These are phyloP conservation scores for Boloria euphrosyne DNA, from an alignment of 2,888 invertebrate species.

Conservation along the genomic window DNA sequence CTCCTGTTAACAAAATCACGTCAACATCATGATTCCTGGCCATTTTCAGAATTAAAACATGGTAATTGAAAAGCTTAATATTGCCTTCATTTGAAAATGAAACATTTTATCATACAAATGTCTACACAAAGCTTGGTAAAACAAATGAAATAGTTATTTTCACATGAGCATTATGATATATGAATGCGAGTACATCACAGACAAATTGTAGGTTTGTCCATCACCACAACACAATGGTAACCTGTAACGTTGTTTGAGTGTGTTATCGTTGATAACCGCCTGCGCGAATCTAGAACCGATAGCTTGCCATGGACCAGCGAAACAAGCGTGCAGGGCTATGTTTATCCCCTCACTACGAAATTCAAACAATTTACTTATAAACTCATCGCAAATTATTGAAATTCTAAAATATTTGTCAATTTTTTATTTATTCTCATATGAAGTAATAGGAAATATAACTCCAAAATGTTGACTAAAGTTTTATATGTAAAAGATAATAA, in stretches of 20 bases:
- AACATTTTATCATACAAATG: too few species aligned
- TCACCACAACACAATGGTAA: slow-evolving; percentile 45
- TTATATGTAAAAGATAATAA: too few species aligned
- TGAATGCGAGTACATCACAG: slow-evolving; percentile 20
- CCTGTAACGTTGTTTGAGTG: slow-evolving; percentile 70
- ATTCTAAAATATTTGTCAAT: too few species aligned
- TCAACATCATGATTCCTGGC: too few species aligned
- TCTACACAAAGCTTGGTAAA: not conserved
- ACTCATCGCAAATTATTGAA: not conserved
- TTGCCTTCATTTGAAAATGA: too few species aligned
- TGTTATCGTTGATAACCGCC: slow-evolving; percentile 70
- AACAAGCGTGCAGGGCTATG: slow-evolving; percentile 68
- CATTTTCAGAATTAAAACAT: too few species aligned
- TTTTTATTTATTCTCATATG: too few species aligned
- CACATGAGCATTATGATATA: not conserved
- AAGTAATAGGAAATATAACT: too few species aligned
- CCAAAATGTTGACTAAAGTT: too few species aligned
- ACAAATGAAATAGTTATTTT: not conserved
- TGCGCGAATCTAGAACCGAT: slow-evolving; percentile 65
- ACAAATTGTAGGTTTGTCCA: slow-evolving; percentile 31
- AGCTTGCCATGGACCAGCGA: slow-evolving; percentile 67
- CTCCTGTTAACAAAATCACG: too few species aligned
- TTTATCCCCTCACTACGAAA: slow-evolving; percentile 71
- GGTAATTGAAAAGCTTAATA: too few species aligned
- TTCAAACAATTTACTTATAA: slow-evolving; percentile 37